Evolutionary conservation across 2,888 invertebrate species (phyloP).

Genomic region (Scaeva pyrastri): DNA sequence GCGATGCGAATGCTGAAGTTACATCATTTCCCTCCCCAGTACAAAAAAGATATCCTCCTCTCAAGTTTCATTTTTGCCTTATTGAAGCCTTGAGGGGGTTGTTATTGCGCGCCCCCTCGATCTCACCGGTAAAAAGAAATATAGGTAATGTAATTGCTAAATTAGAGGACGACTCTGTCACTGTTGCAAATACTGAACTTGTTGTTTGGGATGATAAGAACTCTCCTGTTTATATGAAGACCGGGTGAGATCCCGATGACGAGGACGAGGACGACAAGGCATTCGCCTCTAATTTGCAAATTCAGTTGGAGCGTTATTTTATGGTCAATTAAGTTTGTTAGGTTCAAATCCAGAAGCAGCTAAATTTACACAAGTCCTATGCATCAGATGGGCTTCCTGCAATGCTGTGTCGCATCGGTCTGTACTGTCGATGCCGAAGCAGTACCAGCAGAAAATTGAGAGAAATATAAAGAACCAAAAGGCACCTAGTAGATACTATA

Average conservation of each 20-base stretch:
- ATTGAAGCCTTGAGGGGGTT: not conserved
- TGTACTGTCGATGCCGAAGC: too few relatives aligned
- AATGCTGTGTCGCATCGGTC: not conserved
- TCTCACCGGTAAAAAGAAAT: slow-evolving; percentile 53
- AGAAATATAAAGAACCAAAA: not conserved
- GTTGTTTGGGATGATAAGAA: slow-evolving; percentile 17
- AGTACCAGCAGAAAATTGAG: not conserved
- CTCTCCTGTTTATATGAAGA: not conserved
- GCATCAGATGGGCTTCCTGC: slow-evolving; percentile 1
- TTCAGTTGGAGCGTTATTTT: slow-evolving; percentile 68
- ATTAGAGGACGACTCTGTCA: slow-evolving; percentile 57
- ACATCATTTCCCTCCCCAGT: slow-evolving; percentile 4
- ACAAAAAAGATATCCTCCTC: not conserved
- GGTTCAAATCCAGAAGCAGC: slow-evolving; percentile 42
- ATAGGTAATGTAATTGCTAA: slow-evolving; percentile 70
- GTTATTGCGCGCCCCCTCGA: not conserved
- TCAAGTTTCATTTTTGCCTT: slow-evolving; percentile 49
- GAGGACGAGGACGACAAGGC: not conserved
- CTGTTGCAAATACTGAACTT: slow-evolving; percentile 14
- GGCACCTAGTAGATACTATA: too few relatives aligned
- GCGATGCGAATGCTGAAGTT: slow-evolving; percentile 16
- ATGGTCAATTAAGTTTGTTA: slow-evolving; percentile 74
- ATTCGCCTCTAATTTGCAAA: slow-evolving; percentile 61
- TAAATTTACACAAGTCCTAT: not conserved
- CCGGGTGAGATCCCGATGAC: too few relatives aligned